Percentiles rank a stretch among this genome's conserved stretches.
phyloP scores from a whole-genome alignment of 2,113 vertebrate species.

The Merops nubicus region DNA sequence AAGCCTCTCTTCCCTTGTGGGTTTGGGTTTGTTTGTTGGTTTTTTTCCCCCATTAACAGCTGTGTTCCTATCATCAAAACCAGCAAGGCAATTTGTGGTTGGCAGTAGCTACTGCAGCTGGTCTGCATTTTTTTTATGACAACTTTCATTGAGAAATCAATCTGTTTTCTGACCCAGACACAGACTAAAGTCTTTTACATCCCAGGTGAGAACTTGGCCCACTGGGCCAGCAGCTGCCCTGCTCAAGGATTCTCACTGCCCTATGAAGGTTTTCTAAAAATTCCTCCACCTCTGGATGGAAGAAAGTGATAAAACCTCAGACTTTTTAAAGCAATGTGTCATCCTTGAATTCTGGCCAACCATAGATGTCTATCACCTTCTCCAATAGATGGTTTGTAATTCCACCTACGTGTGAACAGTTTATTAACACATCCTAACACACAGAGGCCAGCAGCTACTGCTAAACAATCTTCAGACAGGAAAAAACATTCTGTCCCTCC shows the following conservation, averaged over 20 bases:
- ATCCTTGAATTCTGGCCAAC: neutral
- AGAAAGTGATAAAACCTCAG: neutral
- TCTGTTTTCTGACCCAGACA: neutral
- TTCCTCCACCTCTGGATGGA: neutral
- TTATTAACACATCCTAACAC: neutral
- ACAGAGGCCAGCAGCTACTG: neutral
- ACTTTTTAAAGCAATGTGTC: neutral
- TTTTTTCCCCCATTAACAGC: neutral
- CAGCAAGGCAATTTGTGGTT: neutral
- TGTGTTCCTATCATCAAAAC: neutral
- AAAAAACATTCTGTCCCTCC: neutral
- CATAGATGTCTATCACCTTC: neutral
- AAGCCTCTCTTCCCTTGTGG: neutral
- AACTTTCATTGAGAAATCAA: neutral
- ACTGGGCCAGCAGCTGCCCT: neutral
- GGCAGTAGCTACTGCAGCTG: conserved; percentile 13
- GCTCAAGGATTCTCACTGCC: neutral
- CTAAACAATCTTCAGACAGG: neutral
- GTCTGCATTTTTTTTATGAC: neutral
- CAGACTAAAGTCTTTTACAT: neutral
- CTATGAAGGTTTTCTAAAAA: neutral
- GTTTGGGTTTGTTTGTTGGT: no score
- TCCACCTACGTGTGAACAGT: neutral
- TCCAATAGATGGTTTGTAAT: neutral
- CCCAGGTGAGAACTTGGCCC: neutral